Evolutionary conservation across 2,888 invertebrate genomes (phyloP).

Genomic region (Allacma fusca): DNA sequence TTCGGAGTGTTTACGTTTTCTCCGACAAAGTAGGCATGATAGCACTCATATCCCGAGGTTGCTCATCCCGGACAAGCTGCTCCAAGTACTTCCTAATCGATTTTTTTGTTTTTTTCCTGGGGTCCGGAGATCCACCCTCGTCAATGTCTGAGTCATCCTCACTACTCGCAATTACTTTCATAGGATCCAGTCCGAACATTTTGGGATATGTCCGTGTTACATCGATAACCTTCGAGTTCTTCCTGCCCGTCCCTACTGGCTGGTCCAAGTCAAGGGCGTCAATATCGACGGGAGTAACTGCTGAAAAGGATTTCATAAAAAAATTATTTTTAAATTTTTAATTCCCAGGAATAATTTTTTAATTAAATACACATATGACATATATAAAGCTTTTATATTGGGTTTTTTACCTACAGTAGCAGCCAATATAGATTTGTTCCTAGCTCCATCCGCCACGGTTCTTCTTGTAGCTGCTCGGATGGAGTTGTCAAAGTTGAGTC

Average conservation of each 20-base stretch:
- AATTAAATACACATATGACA: no score
- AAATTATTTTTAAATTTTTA: no score
- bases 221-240: constrained; percentile 25
- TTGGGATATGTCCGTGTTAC: constrained; percentile 33
- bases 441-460: constrained; percentile 22
- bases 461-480: constrained; percentile 32
- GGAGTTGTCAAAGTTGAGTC: constrained; percentile 37
- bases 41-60: constrained; percentile 39
- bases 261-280: no score
- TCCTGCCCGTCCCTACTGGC: no score
- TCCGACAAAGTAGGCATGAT: constrained; percentile 46
- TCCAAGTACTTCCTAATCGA: constrained; percentile 35
- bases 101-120: constrained; percentile 33
- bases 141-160: constrained; percentile 37
- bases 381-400: no score
- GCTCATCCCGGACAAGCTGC: constrained; percentile 34
- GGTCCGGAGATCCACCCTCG: not conserved
- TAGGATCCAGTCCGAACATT: constrained; percentile 48
- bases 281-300: no score
- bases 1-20: constrained; percentile 43
- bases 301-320: no score
- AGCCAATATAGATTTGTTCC: constrained; percentile 10
- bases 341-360: no score
- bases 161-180: constrained; percentile 38
- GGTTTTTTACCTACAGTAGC: no score